Evolutionary conservation across 30 jellyfish, hydroid and myxozoan genomes (phyloP).

Genomic region (Cassiopea andromeda): DNA sequence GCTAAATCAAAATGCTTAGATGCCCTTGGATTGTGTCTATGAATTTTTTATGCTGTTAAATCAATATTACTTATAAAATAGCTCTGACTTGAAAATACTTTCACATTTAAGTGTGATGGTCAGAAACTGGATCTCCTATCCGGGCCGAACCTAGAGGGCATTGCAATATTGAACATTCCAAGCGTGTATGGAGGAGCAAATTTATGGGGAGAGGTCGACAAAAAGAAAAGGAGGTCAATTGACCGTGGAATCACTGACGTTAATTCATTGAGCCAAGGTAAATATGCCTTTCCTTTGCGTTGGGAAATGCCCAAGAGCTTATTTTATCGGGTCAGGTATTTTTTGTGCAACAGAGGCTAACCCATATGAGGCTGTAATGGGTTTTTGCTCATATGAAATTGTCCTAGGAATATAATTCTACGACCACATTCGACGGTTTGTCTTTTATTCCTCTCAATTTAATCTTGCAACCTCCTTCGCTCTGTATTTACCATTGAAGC

Average conservation of each 20-base stretch:
- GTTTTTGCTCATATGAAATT: too few species aligned
- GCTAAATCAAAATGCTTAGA: too few species aligned
- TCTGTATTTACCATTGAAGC: neutral
- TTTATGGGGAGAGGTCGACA: constrained; percentile 98
- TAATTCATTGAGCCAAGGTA: constrained; percentile 80
- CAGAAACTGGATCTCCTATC: constrained; percentile 73
- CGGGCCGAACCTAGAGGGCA: constrained; percentile 96
- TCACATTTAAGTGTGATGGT: constrained; percentile 89
- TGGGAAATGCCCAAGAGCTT: too few species aligned
- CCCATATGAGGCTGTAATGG: too few species aligned
- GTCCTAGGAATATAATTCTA: too few species aligned
- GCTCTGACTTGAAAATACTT: neutral
- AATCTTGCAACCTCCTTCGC: neutral
- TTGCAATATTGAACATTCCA: constrained; percentile 94
- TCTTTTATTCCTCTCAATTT: too few species aligned
- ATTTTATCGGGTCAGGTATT: too few species aligned
- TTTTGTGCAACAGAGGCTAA: too few species aligned
- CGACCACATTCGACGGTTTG: too few species aligned
- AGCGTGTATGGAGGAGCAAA: constrained; percentile 99
- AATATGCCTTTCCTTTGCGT: neutral
- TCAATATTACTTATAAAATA: neutral
- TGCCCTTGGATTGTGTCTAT: too few species aligned
- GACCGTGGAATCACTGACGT: constrained; percentile 59
- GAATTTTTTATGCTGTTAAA: neutral
- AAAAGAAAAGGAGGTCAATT: constrained; percentile 56